Conservation (phyloP, 2,888 invertebrate genomes). For the Anoplius nigerrimus region DNA sequence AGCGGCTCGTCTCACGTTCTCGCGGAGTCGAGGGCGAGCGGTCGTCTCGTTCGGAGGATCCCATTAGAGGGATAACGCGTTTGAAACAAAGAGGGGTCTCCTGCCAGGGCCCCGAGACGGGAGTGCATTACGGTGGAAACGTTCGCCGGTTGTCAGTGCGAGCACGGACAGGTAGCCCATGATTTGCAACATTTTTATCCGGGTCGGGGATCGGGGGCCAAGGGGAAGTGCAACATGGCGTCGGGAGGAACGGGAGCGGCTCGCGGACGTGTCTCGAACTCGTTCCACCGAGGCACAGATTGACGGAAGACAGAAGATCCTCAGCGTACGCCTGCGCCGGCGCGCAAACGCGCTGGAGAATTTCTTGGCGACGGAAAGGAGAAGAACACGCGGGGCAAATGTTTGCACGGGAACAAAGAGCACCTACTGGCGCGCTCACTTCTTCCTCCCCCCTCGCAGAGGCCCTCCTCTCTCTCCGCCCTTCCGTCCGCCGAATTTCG, state of each 20-base stretch:
- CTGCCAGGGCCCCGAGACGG: background rate
- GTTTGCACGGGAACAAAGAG: constrained; percentile 67
- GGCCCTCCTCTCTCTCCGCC: constrained; percentile 50
- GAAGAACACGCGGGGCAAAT: constrained; percentile 60
- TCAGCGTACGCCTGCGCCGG: constrained; percentile 1
- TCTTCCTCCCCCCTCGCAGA: too few species aligned
- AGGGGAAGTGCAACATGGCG: constrained; percentile 24
- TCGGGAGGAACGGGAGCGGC: background rate
- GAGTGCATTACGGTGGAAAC: constrained; percentile 26
- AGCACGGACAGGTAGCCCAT: constrained; percentile 70
- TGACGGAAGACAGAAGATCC: constrained; percentile 17
- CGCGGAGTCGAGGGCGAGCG: background rate
- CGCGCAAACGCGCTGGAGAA: background rate
- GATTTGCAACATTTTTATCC: constrained; percentile 74
- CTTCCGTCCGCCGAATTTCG: constrained; percentile 55
- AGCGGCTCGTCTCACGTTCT: constrained; percentile 2
- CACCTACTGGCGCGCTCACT: constrained; percentile 61
- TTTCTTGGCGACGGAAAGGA: constrained; percentile 9
- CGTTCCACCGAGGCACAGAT: constrained; percentile 19
- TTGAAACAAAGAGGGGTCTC: constrained; percentile 34
- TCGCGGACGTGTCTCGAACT: background rate
- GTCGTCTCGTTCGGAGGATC: constrained; percentile 24
- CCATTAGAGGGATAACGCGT: constrained; percentile 38
- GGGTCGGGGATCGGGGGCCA: constrained; percentile 54
- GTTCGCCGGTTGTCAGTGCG: constrained; percentile 23